Base-by-base conservation (phyloP, 2,797 vertebrate species). In the Pampus argenteus region DNA sequence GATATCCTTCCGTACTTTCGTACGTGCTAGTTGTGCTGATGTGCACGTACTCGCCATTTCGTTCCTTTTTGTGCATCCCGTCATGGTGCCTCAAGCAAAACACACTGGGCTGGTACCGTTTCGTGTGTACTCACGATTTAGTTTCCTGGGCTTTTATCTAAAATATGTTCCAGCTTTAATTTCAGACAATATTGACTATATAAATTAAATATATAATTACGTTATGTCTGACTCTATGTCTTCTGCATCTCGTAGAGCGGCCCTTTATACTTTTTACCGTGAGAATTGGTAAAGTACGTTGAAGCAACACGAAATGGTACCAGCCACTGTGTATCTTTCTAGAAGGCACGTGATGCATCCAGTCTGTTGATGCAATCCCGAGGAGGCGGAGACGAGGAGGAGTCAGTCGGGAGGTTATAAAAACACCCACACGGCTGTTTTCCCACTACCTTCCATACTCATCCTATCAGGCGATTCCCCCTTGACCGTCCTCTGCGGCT, bases 341-440 rank as follows among this genome's bases (percentile, higher is more conserved):
- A 75, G 88, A 90, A 92, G 20, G 34, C 76, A 84, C 88, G 42
- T 81, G 90, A 93, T 20, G 6, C 55, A 0, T 62, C 82, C 13
- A 6, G 84, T 56, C 18, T 25, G 75, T 28, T 76, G 89, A 84
- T 47, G 88, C 66, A 36, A 4, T 14, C 17, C 9, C 1, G 40
- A 29, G 72, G 76, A 26, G 64, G 81, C 6, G 83, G 80, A 20
- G 57, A 47, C 56, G 23, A 67, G 86, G 89, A 63, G 91, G 90
- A 85, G 82, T 28, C 83, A 74, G 20, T 28, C 0, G 52, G 61
- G 82, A 92, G 85, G 71, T 93, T 94, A 95, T 95, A 95, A 92
- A 94, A 91, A 0, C 56, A 6, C 40, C 56, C n/a, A 48, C 66
- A 20, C 64, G 0, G 1, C 2, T 0, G 1, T 0, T 7, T 15